These are phyloP conservation scores for Ptychochromis oligacanthus DNA, from an alignment of 2,113 vertebrate species.

Conservation along the genomic window DNA sequence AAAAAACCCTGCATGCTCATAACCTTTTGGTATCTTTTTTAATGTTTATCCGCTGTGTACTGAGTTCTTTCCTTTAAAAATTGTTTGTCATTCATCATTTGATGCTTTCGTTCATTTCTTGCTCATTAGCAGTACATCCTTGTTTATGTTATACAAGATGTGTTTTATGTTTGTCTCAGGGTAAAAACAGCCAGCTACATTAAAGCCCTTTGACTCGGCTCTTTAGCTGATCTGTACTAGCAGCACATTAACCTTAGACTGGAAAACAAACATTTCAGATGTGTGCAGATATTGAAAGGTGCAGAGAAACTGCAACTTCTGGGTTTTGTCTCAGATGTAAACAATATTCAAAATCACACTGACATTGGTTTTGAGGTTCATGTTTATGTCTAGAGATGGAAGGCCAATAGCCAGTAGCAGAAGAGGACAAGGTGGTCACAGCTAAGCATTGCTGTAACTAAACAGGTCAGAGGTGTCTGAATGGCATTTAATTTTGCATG, in stretches of 20 bases:
- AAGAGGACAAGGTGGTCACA: neutral
- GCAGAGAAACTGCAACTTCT: neutral
- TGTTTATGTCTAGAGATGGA: neutral
- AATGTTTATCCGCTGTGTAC: constrained; percentile 1
- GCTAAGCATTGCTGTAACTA: neutral
- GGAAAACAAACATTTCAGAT: neutral
- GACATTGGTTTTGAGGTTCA: neutral
- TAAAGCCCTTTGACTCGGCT: neutral
- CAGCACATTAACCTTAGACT: neutral
- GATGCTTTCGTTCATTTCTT: neutral
- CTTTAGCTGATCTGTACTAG: neutral
- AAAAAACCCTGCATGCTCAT: too few species aligned
- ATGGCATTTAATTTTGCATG: neutral
- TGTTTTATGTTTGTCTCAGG: neutral
- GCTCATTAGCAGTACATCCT: constrained; percentile 3
- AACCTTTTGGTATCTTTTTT: neutral
- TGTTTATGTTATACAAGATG: neutral
- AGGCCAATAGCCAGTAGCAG: neutral
- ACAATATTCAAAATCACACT: neutral
- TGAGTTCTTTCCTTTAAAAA: neutral
- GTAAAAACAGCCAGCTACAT: neutral
- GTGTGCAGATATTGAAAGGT: neutral
- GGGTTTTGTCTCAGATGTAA: neutral
- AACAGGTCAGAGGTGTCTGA: neutral
- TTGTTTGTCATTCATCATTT: neutral